phyloP scores from a whole-genome alignment of 2,797 vertebrate genomes.

The Sarcophilus harrisii region DNA sequence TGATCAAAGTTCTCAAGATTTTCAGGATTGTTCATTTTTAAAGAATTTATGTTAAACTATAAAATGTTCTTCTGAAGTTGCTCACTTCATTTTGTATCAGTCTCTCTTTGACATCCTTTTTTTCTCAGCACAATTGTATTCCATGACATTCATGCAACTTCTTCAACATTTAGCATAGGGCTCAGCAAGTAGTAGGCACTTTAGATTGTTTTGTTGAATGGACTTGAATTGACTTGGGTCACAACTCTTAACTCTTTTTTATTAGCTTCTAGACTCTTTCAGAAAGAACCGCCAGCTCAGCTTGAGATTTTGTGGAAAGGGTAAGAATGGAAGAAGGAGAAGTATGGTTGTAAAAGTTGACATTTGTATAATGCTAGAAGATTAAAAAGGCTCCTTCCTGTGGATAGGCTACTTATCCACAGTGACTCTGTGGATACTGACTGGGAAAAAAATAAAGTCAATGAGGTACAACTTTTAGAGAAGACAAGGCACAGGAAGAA shows the following conservation, averaged over 20 bases:
- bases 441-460: background rate
- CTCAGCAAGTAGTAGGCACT: background rate
- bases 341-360: background rate
- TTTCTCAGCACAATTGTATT: background rate
- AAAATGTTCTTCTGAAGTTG: background rate
- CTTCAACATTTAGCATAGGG: background rate
- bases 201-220: background rate
- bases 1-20: background rate
- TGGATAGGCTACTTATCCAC: too few species aligned
- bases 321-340: background rate
- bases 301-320: background rate
- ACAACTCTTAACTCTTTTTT: background rate
- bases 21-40: background rate
- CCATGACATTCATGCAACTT: background rate
- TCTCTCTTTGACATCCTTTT: background rate
- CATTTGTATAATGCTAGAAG: background rate
- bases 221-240: background rate
- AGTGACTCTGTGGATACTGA: background rate
- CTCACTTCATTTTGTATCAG: background rate
- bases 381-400: background rate
- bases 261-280: background rate
- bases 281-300: background rate
- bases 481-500: conserved; percentile 6
- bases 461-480: background rate
- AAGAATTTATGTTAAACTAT: background rate